These are phyloP conservation scores for Sula dactylatra DNA, from an alignment of 2,113 vertebrate species.

Conservation along the genomic window DNA sequence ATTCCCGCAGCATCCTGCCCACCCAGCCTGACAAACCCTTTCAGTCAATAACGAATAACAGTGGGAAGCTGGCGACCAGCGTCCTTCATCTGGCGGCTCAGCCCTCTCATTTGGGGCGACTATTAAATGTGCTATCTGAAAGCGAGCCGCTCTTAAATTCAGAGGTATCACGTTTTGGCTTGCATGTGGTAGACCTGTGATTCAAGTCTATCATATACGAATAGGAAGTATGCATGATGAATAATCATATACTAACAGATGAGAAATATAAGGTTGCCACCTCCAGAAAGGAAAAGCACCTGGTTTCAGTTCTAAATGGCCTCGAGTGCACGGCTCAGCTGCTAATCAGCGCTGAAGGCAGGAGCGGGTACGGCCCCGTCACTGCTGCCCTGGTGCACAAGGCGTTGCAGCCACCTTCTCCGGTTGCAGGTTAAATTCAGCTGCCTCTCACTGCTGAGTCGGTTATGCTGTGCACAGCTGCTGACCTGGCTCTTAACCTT, in stretches of 20 bases:
- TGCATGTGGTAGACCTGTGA: neutral
- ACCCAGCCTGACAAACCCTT: neutral
- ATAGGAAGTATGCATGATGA: neutral
- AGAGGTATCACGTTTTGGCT: neutral
- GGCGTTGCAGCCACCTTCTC: neutral
- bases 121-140: neutral
- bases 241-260: neutral
- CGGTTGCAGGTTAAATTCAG: neutral
- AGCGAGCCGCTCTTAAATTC: neutral
- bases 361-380: neutral
- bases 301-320: neutral
- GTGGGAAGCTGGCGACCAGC: neutral
- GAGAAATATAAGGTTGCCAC: neutral
- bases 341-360: neutral
- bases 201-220: neutral
- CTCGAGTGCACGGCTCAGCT: neutral
- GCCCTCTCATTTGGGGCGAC: neutral
- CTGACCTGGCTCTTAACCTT: neutral
- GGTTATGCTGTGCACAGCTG: neutral
- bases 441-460: neutral
- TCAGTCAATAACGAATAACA: neutral
- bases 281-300: conserved; percentile 17
- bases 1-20: conserved; percentile 2
- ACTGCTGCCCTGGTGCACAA: rapidly evolving
- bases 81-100: neutral